Conservation (phyloP, 2,888 invertebrate genomes). For the Polymixis lichenea region DNA sequence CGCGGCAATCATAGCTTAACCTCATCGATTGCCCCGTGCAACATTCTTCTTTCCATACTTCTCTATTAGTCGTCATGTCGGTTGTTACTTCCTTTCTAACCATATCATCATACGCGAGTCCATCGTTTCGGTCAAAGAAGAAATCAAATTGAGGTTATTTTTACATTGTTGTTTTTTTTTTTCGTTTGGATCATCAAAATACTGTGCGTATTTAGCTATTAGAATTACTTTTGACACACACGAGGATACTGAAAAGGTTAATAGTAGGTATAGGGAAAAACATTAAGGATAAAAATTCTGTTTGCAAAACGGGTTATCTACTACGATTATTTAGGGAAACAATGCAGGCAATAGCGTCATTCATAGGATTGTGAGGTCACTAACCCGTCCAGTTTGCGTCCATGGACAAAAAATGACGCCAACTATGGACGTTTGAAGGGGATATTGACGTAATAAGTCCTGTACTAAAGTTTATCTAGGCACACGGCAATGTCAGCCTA, state of each 20-base stretch:
- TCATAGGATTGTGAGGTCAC: slow-evolving; percentile 22
- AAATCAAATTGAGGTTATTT: no score
- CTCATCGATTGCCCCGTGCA: not conserved
- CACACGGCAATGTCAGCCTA: not conserved
- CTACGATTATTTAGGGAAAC: slow-evolving; percentile 22
- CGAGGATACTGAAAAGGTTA: not conserved
- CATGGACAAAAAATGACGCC: slow-evolving; percentile 15
- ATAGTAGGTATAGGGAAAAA: slow-evolving; percentile 5
- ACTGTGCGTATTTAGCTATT: not conserved
- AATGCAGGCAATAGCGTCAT: slow-evolving; percentile 14
- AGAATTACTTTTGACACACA: not conserved
- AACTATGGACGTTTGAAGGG: slow-evolving; percentile 11
- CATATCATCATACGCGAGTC: no score
- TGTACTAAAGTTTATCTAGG: not conserved
- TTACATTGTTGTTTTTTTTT: not conserved
- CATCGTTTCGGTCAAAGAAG: no score
- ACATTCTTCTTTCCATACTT: no score
- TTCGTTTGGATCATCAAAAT: not conserved
- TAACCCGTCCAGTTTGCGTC: slow-evolving; percentile 22
- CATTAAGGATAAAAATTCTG: not conserved
- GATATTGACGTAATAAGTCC: slow-evolving; percentile 23
- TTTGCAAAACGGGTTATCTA: not conserved
- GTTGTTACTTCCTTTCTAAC: no score
- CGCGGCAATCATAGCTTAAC: no score
- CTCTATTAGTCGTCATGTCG: no score